Conservation (phyloP, 64 coral and sea anemone genomes). For the Dendronephthya gigantea region DNA sequence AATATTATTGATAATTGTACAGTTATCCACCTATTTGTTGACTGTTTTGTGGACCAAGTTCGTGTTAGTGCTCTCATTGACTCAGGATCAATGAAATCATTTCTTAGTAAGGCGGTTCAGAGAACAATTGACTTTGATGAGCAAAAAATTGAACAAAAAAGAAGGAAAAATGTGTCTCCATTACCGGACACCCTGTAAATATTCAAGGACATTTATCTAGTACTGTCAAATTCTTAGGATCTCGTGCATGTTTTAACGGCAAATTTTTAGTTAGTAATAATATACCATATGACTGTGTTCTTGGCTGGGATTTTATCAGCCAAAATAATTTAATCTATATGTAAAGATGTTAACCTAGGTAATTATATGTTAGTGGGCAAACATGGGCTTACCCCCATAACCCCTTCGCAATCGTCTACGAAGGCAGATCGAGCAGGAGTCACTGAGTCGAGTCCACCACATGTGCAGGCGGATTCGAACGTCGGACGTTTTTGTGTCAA, state of each 20-base stretch:
- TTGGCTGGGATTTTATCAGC: not conserved
- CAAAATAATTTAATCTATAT: not conserved
- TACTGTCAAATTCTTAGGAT: not conserved
- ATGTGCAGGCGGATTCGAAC: not conserved
- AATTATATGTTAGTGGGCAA: not conserved
- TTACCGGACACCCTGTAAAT: not conserved
- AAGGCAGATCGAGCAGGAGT: not conserved
- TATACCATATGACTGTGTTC: conserved; percentile 12
- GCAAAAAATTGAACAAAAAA: not conserved
- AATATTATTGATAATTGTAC: not conserved
- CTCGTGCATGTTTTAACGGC: not conserved
- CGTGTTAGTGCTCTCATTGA: not conserved
- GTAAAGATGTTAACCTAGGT: not conserved
- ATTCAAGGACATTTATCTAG: not conserved
- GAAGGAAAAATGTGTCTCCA: not conserved
- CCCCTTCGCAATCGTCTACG: not conserved
- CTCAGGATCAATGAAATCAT: not conserved
- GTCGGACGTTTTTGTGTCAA: not conserved
- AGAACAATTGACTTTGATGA: conserved; percentile 6
- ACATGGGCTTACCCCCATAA: not conserved
- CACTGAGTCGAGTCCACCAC: not conserved
- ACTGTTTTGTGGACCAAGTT: not conserved
- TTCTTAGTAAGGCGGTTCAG: not conserved
- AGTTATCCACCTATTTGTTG: conserved; percentile 2
- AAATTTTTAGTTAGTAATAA: not conserved